phyloP scores from a whole-genome alignment of 2,113 vertebrate species.

The Loxodonta africana region DNA sequence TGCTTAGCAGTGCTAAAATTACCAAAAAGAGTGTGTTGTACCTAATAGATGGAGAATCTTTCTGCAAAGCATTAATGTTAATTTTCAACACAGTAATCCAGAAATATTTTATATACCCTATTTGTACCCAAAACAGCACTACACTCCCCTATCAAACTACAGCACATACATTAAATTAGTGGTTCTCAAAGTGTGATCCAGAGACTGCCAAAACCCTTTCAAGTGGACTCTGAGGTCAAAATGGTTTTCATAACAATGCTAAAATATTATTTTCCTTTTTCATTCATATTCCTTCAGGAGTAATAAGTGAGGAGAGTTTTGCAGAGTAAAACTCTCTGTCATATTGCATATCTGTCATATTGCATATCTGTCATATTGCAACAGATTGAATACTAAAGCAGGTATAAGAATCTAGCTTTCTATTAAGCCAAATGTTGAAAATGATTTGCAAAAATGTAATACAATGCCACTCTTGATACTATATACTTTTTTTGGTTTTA shows the following conservation, averaged over 20 bases:
- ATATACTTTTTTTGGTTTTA: not conserved
- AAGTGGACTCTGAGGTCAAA: not conserved
- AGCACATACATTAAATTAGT: not conserved
- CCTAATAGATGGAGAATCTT: not conserved
- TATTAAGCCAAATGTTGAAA: not conserved
- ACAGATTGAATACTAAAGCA: not conserved
- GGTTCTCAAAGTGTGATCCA: constrained; percentile 11
- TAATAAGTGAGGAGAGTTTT: not conserved
- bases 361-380: not conserved
- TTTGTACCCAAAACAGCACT: not conserved
- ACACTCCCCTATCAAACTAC: not conserved
- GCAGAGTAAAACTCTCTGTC: too few relatives aligned
- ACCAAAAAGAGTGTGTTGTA: not conserved
- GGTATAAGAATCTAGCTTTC: not conserved
- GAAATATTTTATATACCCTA: not conserved
- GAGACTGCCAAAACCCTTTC: not conserved
- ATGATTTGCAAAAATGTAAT: not conserved
- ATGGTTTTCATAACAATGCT: constrained; percentile 1
- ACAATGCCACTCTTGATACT: not conserved
- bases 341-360: too few relatives aligned
- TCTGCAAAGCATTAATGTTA: constrained; percentile 29
- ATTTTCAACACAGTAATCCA: not conserved
- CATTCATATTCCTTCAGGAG: not conserved
- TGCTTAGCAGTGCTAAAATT: not conserved
- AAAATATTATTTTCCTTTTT: constrained; percentile 52